Evolutionary conservation across 2,113 vertebrate species (phyloP), one percentile per base, ranked within the genome.

Genomic region (Hippocampus guttulatus): DNA sequence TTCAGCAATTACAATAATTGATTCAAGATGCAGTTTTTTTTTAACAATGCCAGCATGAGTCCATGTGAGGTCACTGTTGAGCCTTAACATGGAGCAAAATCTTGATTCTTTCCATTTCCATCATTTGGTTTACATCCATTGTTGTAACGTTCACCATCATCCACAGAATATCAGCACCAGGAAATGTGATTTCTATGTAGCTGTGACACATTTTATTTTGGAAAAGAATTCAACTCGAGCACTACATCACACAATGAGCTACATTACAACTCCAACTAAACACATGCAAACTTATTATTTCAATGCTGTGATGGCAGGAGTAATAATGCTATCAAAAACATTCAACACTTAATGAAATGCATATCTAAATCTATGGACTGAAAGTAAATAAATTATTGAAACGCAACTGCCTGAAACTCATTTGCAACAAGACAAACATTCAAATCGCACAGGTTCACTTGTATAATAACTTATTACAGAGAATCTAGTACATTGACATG

Each of bases 31-130:
- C 27, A 18, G 58, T 30, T 33, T 33, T 5, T 33, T 8, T 61
- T 18, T 1, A 18, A n/a, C n/a, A 27, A 65, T 47, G 43, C 23
- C 23, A 10, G 30, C 18, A 49, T 57, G 23, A 18, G 23, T 4
- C 77, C 85, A 86, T 77, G 74, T 9, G 87, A 75, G 74, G 81
- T 75, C 85, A 64, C 80, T 83, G 58, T 81, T 86, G 63, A 61
- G 40, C 70, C 58, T 10, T 62, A 27, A 67, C 12, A n/a, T 64
- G 11, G 49, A 75, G 27, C 49, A 5, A 14, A 71, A 23, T 4
- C 10, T 0, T 21, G 23, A 61, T 40, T 43, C 30, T 49, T 38
- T 3, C 9, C 21, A 23, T 55, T 61, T 77, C 51, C 18, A 40
- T 64, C 20, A 64, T 41, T 41, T 41, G 10, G 21, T 61, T 61